phyloP scores from a whole-genome alignment of 2,797 vertebrate species.

The Vireo griseus region DNA sequence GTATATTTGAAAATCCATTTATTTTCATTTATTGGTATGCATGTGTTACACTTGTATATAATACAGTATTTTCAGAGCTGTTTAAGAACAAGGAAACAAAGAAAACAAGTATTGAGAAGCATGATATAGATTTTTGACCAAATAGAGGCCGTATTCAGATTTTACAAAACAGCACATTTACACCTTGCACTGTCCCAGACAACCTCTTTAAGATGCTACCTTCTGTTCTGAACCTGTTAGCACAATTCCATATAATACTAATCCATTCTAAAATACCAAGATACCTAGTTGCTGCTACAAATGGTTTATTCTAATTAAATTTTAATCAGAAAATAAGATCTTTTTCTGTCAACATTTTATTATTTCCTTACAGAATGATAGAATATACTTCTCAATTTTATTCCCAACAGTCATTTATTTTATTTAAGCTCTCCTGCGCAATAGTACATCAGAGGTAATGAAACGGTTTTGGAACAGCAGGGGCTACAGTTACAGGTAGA shows the following conservation, averaged over 20 bases:
- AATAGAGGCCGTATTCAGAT: slow-evolving; percentile 50
- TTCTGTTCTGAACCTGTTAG: neutral
- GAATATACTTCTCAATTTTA: slow-evolving; percentile 43
- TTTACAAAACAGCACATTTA: slow-evolving; percentile 63
- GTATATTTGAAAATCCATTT: slow-evolving; percentile 77
- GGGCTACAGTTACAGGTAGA: slow-evolving; percentile 23
- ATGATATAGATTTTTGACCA: slow-evolving; percentile 57
- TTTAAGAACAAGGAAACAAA: slow-evolving; percentile 63
- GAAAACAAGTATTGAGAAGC: slow-evolving; percentile 56
- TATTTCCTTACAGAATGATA: slow-evolving; percentile 40
- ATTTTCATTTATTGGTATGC: slow-evolving; percentile 76
- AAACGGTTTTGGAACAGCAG: slow-evolving; percentile 45
- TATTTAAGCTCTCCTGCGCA: slow-evolving; percentile 41
- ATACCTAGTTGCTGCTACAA: slow-evolving; percentile 17
- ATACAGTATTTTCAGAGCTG: slow-evolving; percentile 72
- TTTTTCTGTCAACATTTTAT: slow-evolving; percentile 1
- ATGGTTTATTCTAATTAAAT: slow-evolving; percentile 46
- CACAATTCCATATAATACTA: slow-evolving; percentile 12
- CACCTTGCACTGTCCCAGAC: slow-evolving; percentile 34
- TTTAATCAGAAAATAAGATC: slow-evolving; percentile 42
- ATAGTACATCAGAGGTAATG: slow-evolving; percentile 39
- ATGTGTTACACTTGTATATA: slow-evolving; percentile 76
- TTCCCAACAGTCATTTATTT: slow-evolving; percentile 50
- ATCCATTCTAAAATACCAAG: slow-evolving; percentile 41
- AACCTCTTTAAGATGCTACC: slow-evolving; percentile 33